Conservation (phyloP, 2,113 vertebrate species). For the Seriola quinqueradiata region DNA sequence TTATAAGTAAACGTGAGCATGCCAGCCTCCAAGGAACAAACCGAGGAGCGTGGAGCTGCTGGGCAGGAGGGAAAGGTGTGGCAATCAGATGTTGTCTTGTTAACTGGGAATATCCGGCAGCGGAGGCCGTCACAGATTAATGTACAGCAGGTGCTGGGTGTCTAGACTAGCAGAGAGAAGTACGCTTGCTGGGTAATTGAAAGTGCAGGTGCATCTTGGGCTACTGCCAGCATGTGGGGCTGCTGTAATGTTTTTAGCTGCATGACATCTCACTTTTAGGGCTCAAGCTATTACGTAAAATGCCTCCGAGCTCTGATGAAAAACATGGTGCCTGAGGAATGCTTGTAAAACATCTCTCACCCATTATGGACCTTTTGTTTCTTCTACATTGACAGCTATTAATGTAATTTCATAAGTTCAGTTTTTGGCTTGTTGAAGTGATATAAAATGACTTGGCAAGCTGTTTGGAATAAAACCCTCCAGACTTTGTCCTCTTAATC, state of each 20-base stretch:
- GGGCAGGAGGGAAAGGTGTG: conserved; percentile 63
- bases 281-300: conserved; percentile 66
- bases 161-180: conserved; percentile 74
- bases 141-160: conserved; percentile 78
- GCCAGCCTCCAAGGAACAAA: conserved; percentile 8
- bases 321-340: conserved; percentile 58
- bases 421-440: conserved; percentile 68
- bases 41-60: conserved; percentile 8
- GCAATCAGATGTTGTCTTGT: conserved; percentile 71
- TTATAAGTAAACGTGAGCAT: conserved; percentile 18
- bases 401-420: conserved; percentile 71
- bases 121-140: conserved; percentile 68
- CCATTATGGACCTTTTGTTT: conserved; percentile 65
- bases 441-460: conserved; percentile 77
- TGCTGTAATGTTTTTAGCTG: conserved; percentile 67
- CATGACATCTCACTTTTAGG: conserved; percentile 72
- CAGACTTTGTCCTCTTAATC: conserved; percentile 78
- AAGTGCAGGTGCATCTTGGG: conserved; percentile 83
- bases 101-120: conserved; percentile 71
- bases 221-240: conserved; percentile 56
- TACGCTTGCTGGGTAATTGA: conserved; percentile 68
- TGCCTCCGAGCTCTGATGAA: conserved; percentile 49
- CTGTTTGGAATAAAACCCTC: conserved; percentile 66
- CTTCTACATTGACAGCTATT: conserved; percentile 67
- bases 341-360: conserved; percentile 70